Conservation (phyloP, 2,888 invertebrate species). For the Agonopterix alstromeriana region DNA sequence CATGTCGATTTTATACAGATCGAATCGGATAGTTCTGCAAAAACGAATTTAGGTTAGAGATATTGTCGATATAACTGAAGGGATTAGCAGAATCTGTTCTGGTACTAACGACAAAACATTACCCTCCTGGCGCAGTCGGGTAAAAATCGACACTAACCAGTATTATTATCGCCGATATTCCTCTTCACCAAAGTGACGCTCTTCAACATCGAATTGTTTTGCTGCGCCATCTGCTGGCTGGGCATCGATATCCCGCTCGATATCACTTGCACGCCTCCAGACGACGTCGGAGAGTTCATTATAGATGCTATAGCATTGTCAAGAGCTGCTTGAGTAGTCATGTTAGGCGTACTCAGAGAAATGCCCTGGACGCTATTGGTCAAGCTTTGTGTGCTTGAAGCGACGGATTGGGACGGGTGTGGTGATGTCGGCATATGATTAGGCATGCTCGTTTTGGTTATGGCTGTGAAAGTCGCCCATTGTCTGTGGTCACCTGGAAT, state of each 20-base stretch:
- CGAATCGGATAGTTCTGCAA: too few relatives aligned
- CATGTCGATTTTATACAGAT: too few relatives aligned
- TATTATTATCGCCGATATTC: conserved; percentile 47
- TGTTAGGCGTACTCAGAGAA: conserved; percentile 46
- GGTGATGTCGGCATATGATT: conserved; percentile 45
- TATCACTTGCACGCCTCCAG: conserved; percentile 53
- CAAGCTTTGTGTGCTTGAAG: conserved; percentile 45
- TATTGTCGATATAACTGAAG: too few relatives aligned
- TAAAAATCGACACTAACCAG: conserved; percentile 33
- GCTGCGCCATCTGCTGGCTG: conserved; percentile 12
- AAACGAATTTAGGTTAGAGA: too few relatives aligned
- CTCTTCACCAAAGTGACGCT: conserved; percentile 66
- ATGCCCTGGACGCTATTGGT: conserved; percentile 66
- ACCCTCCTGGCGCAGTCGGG: too few relatives aligned
- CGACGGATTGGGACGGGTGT: conserved; percentile 30
- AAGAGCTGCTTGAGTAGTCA: conserved; percentile 50
- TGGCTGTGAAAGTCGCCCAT: conserved; percentile 53
- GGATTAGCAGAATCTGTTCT: too few relatives aligned
- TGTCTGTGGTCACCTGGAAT: conserved; percentile 58
- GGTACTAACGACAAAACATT: too few relatives aligned
- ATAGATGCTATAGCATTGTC: conserved; percentile 65
- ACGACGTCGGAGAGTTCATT: conserved; percentile 52
- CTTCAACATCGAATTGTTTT: conserved; percentile 38
- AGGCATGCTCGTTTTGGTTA: conserved; percentile 35
- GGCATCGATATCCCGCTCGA: conserved; percentile 52